Evolutionary conservation across 2,888 invertebrate genomes (phyloP).

Genomic region (Hypolimnas misippus): DNA sequence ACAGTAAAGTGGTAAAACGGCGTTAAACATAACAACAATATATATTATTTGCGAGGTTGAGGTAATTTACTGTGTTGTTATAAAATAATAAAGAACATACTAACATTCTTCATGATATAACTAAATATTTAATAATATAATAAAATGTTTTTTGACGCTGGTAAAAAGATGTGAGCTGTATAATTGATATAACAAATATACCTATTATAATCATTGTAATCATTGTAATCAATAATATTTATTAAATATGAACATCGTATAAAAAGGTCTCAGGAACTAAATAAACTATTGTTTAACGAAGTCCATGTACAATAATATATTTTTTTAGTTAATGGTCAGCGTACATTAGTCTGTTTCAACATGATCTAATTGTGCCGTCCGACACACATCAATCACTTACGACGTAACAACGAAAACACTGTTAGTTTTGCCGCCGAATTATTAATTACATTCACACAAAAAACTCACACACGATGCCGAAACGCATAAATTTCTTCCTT

Average conservation of each 20-base stretch:
- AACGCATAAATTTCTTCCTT: slow-evolving; percentile 84
- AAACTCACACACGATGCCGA: slow-evolving; percentile 82
- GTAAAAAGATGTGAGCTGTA: too few relatives aligned
- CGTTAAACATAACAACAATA: slow-evolving; percentile 35
- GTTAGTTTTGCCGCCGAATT: slow-evolving; percentile 85
- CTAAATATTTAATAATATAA: too few relatives aligned
- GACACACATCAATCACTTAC: slow-evolving; percentile 72
- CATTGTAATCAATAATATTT: too few relatives aligned
- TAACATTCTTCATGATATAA: too few relatives aligned
- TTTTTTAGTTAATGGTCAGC: slow-evolving; percentile 17
- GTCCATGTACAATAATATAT: neutral
- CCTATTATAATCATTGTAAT: too few relatives aligned
- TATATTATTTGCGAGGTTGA: slow-evolving; percentile 20
- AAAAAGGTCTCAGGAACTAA: neutral
- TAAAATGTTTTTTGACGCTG: too few relatives aligned
- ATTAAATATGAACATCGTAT: neutral
- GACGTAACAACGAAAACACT: slow-evolving; percentile 81
- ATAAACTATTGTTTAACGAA: neutral
- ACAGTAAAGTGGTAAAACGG: slow-evolving; percentile 36
- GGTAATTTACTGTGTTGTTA: slow-evolving; percentile 14
- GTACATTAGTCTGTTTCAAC: slow-evolving; percentile 36
- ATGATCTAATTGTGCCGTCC: slow-evolving; percentile 60
- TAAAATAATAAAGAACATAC: neutral
- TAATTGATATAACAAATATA: neutral
- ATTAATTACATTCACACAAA: slow-evolving; percentile 84